Percentiles rank a stretch among this genome's conserved stretches.
Conservation (phyloP, 2,888 invertebrate genomes). For the Thymelicus lineola region DNA sequence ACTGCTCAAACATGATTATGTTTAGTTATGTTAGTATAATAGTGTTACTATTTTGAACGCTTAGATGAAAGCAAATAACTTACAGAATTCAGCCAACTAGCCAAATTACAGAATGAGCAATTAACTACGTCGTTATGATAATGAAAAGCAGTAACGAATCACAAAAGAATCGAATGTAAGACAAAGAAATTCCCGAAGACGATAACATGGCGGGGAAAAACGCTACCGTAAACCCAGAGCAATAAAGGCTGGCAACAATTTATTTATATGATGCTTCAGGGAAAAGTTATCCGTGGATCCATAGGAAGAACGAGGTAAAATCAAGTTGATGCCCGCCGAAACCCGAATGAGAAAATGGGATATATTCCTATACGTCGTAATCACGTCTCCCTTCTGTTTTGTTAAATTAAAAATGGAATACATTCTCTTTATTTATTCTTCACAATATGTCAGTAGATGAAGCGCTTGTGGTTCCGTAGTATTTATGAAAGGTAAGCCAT, state of each 20-base stretch:
- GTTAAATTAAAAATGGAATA: constrained; percentile 47
- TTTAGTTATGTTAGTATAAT: too few species aligned
- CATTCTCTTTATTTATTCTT: constrained; percentile 14
- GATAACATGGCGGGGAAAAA: constrained; percentile 76
- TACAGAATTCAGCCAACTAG: constrained; percentile 18
- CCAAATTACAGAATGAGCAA: constrained; percentile 10
- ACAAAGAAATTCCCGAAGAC: constrained; percentile 72
- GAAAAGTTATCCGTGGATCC: constrained; percentile 78
- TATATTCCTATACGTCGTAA: constrained; percentile 53
- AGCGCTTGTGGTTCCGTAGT: not conserved
- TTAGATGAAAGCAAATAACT: constrained; percentile 16
- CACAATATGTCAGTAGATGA: not conserved
- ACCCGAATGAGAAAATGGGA: constrained; percentile 68
- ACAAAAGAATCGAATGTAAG: constrained; percentile 71
- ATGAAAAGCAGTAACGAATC: constrained; percentile 71
- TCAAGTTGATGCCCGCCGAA: constrained; percentile 78
- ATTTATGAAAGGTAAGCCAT: not conserved
- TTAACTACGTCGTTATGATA: constrained; percentile 63
- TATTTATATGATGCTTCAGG: constrained; percentile 84
- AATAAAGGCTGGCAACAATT: constrained; percentile 84
- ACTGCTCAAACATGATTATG: too few species aligned
- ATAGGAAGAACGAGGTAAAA: constrained; percentile 73
- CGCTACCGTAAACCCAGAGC: constrained; percentile 73
- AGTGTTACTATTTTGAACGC: not conserved
- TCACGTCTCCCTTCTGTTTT: constrained; percentile 59